Conservation (phyloP, 92 coral and sea anemone species). For the Epizoanthus stellaris region DNA sequence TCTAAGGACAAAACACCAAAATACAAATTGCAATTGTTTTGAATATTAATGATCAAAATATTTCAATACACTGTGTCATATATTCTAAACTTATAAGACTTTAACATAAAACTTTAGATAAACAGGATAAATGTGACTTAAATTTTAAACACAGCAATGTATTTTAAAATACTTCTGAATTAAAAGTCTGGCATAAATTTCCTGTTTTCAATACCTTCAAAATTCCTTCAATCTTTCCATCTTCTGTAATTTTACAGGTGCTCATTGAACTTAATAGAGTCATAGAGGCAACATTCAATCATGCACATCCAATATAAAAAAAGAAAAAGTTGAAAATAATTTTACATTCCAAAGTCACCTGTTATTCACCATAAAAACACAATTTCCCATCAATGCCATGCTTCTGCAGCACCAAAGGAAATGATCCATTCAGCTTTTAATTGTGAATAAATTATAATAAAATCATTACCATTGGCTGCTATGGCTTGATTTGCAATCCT, state of each 20-base stretch:
- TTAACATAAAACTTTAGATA: not conserved
- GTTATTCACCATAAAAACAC: too few species aligned
- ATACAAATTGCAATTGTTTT: not conserved
- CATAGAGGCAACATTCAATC: constrained; percentile 28
- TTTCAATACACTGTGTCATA: too few species aligned
- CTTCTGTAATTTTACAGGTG: not conserved
- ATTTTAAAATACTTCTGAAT: not conserved
- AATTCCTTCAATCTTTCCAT: not conserved
- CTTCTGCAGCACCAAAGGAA: not conserved
- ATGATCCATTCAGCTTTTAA: not conserved
- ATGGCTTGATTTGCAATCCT: not conserved
- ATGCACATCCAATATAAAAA: constrained; percentile 23
- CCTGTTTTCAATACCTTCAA: not conserved
- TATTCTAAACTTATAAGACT: not conserved
- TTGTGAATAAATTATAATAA: constrained; percentile 4
- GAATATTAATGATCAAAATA: too few species aligned
- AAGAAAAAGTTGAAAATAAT: constrained; percentile 26
- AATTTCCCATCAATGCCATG: too few species aligned
- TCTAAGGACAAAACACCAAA: constrained; percentile 50
- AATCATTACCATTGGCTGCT: not conserved
- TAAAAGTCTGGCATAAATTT: not conserved
- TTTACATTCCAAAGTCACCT: not conserved
- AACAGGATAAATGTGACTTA: too few species aligned
- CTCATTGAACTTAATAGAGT: not conserved
- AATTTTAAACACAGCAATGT: too few species aligned